These are phyloP conservation scores for Callosobruchus maculatus DNA, from an alignment of 2,888 invertebrate species.

Conservation along the genomic window DNA sequence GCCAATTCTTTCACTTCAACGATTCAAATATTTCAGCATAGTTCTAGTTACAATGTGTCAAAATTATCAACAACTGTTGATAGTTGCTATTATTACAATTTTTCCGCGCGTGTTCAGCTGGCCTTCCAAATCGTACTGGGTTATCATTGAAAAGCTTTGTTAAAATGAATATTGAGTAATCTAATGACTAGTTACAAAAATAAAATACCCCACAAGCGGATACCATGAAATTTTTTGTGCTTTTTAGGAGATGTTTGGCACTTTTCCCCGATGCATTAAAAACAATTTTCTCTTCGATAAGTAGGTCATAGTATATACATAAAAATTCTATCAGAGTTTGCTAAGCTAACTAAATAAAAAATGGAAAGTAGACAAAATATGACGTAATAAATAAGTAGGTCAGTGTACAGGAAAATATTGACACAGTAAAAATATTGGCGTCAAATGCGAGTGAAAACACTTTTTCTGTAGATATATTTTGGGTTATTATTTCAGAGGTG, in stretches of 20 bases:
- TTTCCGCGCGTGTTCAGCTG: too few species aligned
- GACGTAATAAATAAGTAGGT: not conserved
- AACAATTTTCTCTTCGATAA: not conserved
- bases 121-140: not conserved
- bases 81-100: too few species aligned
- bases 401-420: not conserved
- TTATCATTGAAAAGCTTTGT: not conserved
- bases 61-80: too few species aligned
- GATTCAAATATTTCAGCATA: too few species aligned
- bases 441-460: not conserved
- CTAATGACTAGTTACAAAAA: constrained; percentile 2
- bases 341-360: not conserved
- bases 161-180: not conserved
- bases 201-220: not conserved
- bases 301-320: not conserved
- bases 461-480: too few species aligned
- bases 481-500: too few species aligned
- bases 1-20: too few species aligned
- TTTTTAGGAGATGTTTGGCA: not conserved
- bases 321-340: not conserved
- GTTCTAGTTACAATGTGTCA: too few species aligned
- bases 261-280: not conserved
- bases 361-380: not conserved
- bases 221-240: not conserved
- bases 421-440: not conserved